Evolutionary conservation across 35 echinoderm and acorn worm genomes (phyloP).

Genomic region (Antedon bifida): DNA sequence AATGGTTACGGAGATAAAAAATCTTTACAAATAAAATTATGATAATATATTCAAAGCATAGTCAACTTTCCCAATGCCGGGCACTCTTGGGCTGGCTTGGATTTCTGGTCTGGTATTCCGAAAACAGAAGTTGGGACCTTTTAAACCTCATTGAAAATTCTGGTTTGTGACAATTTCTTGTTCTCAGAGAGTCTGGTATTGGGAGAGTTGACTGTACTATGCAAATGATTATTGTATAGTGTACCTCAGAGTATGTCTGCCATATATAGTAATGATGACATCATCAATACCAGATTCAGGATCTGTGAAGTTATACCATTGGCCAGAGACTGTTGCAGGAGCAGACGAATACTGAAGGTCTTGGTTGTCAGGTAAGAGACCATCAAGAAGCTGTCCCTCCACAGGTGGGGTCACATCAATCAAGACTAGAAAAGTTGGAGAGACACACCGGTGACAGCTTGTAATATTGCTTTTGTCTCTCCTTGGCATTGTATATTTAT

Average conservation of each 20-base stretch:
- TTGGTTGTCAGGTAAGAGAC: background rate
- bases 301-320: conserved; percentile 24
- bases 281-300: conserved; percentile 32
- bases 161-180: too few species aligned
- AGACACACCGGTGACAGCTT: too few species aligned
- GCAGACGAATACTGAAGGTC: conserved; percentile 21
- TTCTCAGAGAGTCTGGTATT: too few species aligned
- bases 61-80: too few species aligned
- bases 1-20: background rate
- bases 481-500: too few species aligned
- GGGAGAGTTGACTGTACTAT: too few species aligned
- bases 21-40: background rate
- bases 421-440: conserved; percentile 3
- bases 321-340: conserved; percentile 19
- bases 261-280: conserved; percentile 12
- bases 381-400: conserved; percentile 20
- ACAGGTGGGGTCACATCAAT: conserved; percentile 27
- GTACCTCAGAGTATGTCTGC: conserved; percentile 6
- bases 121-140: too few species aligned
- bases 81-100: background rate
- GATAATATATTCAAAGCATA: background rate
- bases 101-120: too few species aligned
- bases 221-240: too few species aligned
- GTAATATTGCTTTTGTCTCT: too few species aligned
- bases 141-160: too few species aligned